Conservation (phyloP, 2,113 vertebrate genomes). For the Hypanus sabinus region DNA sequence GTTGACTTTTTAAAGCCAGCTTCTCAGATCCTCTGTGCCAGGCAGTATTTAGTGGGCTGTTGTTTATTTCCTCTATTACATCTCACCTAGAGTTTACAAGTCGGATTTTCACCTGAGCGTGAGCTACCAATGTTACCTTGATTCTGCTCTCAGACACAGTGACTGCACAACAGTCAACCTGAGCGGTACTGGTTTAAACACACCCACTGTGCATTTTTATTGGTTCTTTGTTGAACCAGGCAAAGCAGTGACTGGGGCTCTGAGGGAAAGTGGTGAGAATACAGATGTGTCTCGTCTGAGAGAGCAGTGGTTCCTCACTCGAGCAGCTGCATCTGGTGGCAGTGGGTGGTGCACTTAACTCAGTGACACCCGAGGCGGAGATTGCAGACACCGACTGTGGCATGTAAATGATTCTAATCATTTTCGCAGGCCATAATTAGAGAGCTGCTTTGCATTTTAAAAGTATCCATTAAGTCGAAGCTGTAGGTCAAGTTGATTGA, state of each 20-base stretch:
- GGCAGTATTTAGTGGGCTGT: background rate
- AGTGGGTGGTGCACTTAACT: background rate
- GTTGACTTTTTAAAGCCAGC: background rate
- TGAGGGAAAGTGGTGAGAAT: background rate
- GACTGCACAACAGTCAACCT: background rate
- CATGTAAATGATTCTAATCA: constrained; percentile 16
- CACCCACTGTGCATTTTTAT: background rate
- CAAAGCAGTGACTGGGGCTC: background rate
- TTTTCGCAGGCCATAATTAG: constrained; percentile 10
- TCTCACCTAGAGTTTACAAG: background rate
- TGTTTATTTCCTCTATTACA: background rate
- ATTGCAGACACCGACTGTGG: background rate
- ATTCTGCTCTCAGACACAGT: background rate
- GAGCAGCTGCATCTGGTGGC: background rate
- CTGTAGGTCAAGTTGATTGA: constrained; percentile 15
- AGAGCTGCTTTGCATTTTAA: constrained; percentile 6
- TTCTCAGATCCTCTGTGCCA: background rate
- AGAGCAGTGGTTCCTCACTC: background rate
- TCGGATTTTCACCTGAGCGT: background rate
- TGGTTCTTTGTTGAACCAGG: background rate
- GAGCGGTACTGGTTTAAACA: background rate
- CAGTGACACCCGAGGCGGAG: background rate
- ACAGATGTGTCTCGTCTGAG: background rate
- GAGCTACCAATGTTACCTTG: background rate
- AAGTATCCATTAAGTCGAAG: background rate